A percentile compares a stretch with the other conserved stretches of the same genome.
Conservation (phyloP, 1,140 invertebrate species). For the Achroia grisella region DNA sequence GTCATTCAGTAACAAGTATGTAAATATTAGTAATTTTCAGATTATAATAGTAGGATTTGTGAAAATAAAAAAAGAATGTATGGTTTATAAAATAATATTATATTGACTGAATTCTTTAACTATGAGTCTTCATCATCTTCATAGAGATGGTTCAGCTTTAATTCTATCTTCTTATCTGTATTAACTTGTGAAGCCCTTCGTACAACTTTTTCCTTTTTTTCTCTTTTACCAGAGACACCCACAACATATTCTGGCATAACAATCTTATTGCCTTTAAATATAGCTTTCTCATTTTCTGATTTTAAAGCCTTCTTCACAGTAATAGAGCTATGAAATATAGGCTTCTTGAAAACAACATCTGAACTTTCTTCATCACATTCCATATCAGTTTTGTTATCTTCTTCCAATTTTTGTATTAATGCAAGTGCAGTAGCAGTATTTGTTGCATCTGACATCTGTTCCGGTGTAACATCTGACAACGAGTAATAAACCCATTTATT, state of each 20-base stretch:
- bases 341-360: slow-evolving; percentile 72
- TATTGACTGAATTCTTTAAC: slow-evolving; percentile 3
- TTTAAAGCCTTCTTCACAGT: slow-evolving; percentile 28
- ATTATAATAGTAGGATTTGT: too few species aligned
- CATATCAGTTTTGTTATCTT: slow-evolving; percentile 47
- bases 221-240: slow-evolving; percentile 77
- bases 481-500: slow-evolving; percentile 86
- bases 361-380: slow-evolving; percentile 28
- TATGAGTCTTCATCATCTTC: slow-evolving; percentile 69
- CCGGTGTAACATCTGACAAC: slow-evolving; percentile 79
- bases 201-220: slow-evolving; percentile 47
- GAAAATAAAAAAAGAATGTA: too few species aligned
- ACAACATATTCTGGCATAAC: slow-evolving; percentile 88
- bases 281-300: slow-evolving; percentile 61
- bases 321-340: slow-evolving; percentile 50
- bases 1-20: too few species aligned
- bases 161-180: slow-evolving; percentile 27
- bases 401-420: slow-evolving; percentile 79
- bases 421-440: slow-evolving; percentile 82
- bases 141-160: slow-evolving; percentile 77
- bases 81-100: background rate
- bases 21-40: too few species aligned
- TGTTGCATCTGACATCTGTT: slow-evolving; percentile 82
- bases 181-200: slow-evolving; percentile 33
- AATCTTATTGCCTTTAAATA: slow-evolving; percentile 79